Evolutionary conservation across 1,140 invertebrate species (phyloP).

Genomic region (Adelges cooleyi): DNA sequence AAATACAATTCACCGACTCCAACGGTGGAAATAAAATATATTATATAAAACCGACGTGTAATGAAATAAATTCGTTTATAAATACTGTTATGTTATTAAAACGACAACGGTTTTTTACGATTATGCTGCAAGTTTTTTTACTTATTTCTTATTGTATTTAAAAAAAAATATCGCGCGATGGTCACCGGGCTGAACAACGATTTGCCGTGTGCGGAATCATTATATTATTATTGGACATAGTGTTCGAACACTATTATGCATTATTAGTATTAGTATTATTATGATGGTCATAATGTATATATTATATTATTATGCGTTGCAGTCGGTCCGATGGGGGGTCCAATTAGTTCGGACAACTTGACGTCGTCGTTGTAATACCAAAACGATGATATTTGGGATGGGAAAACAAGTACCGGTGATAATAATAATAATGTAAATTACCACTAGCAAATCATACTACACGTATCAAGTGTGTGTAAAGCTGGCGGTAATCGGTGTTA

Average conservation of each 20-base stretch:
- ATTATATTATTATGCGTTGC: not conserved
- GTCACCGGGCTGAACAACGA: too few species aligned
- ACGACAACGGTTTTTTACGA: constrained; percentile 9
- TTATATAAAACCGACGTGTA: too few species aligned
- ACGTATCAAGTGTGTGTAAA: too few species aligned
- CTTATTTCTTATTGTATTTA: too few species aligned
- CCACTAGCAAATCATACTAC: too few species aligned
- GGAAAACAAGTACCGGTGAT: too few species aligned
- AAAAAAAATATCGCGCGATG: too few species aligned
- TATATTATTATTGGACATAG: not conserved
- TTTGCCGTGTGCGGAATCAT: too few species aligned
- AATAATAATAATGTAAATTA: too few species aligned
- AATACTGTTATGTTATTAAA: constrained; percentile 12
- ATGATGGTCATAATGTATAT: not conserved
- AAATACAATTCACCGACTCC: not conserved
- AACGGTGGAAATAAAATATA: too few species aligned
- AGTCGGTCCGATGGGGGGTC: constrained; percentile 4
- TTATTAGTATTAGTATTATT: constrained; percentile 1
- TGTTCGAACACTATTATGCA: not conserved
- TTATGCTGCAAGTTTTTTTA: not conserved
- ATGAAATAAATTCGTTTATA: constrained; percentile 20
- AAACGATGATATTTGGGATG: constrained; percentile 7
- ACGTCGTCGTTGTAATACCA: constrained; percentile 2
- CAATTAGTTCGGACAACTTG: not conserved
- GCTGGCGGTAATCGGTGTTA: too few species aligned